A percentile compares a stretch with the other conserved stretches of the same genome.
These are phyloP conservation scores for Eriocheir sinensis DNA, from an alignment of 1,140 invertebrate species.

Conservation along the genomic window DNA sequence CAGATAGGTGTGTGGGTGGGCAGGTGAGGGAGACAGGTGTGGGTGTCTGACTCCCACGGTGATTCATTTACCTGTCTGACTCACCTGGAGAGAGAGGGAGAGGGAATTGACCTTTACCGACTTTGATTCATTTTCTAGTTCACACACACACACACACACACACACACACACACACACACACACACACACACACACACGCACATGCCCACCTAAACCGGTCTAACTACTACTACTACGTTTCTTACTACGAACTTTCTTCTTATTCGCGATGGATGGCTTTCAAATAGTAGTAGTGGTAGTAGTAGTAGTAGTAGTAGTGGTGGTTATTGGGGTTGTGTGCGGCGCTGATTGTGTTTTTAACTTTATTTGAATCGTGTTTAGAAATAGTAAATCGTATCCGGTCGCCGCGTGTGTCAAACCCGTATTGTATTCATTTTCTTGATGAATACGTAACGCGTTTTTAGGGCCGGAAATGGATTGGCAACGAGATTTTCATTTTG, in stretches of 20 bases:
- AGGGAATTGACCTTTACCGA: background rate
- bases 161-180: slow-evolving; percentile 4
- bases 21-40: background rate
- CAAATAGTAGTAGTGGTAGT: no score
- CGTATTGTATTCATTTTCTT: background rate
- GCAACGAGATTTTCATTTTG: background rate
- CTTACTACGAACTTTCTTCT: background rate
- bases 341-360: background rate
- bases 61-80: background rate
- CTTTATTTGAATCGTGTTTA: background rate
- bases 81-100: background rate
- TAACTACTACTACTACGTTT: background rate
- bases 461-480: background rate
- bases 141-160: slow-evolving; percentile 12
- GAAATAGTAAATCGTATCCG: background rate
- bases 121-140: background rate
- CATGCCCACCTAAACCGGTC: background rate
- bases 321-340: background rate
- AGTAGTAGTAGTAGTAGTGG: background rate
- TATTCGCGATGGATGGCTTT: background rate
- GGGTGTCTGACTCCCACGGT: background rate
- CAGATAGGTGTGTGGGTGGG: background rate
- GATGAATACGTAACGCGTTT: background rate
- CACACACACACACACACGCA: background rate
- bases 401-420: background rate